Conservation (phyloP, 1,140 invertebrate species). For the Eupeodes corollae region DNA sequence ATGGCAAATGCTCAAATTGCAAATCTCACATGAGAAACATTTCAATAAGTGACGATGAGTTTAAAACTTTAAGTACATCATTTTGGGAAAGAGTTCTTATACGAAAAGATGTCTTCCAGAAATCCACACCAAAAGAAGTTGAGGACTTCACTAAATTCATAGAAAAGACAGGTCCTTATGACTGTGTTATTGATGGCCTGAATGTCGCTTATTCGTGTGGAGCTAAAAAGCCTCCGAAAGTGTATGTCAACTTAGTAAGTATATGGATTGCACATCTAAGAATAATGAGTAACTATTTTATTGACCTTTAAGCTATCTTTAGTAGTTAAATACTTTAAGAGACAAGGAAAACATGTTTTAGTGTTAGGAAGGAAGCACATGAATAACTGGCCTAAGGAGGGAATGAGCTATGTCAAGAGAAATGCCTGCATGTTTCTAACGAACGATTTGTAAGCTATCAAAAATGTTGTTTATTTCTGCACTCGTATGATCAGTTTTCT, state of each 20-base stretch:
- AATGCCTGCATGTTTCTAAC: constrained; percentile 49
- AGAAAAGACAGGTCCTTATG: constrained; percentile 50
- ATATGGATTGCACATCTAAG: background rate
- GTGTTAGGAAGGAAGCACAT: constrained; percentile 63
- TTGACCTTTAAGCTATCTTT: constrained; percentile 35
- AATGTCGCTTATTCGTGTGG: constrained; percentile 55
- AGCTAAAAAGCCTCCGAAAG: constrained; percentile 27
- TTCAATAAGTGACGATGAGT: constrained; percentile 48
- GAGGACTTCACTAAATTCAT: constrained; percentile 52
- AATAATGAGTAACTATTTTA: too few species aligned
- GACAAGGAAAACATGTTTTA: constrained; percentile 47
- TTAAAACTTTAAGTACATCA: constrained; percentile 43
- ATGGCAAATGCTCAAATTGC: constrained; percentile 49
- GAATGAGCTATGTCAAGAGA: constrained; percentile 42
- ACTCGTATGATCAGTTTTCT: background rate
- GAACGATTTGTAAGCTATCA: constrained; percentile 56
- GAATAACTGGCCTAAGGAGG: constrained; percentile 44
- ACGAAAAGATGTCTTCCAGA: constrained; percentile 57
- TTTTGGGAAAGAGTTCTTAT: constrained; percentile 56
- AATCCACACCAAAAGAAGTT: constrained; percentile 59
- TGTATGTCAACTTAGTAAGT: constrained; percentile 32
- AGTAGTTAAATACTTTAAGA: constrained; percentile 48
- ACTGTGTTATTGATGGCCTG: constrained; percentile 73
- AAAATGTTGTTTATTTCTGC: background rate
- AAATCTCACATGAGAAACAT: constrained; percentile 40